Percentiles rank a stretch among this genome's conserved stretches.
Evolutionary conservation across 2,888 invertebrate species (phyloP).

Genomic region (Diaphora mendica): DNA sequence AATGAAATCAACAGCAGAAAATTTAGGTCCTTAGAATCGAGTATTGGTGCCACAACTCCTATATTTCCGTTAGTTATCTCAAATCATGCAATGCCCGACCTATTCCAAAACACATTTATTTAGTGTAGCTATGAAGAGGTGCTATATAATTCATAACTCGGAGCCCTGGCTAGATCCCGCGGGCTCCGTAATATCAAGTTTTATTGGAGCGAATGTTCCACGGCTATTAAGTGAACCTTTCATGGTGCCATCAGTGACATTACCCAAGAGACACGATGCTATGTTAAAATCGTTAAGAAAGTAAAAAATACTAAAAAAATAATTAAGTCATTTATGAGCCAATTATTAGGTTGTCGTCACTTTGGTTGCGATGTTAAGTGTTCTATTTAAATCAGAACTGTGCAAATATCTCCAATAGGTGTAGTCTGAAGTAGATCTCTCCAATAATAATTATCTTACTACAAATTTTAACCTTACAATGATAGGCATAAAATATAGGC

Average conservation of each 20-base stretch:
- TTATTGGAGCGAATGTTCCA: neutral
- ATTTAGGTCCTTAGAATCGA: too few relatives aligned
- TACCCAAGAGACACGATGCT: neutral
- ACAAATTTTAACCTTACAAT: neutral
- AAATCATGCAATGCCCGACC: neutral
- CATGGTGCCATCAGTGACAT: neutral
- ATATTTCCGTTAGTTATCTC: neutral
- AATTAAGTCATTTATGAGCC: neutral
- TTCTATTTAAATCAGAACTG: too few relatives aligned
- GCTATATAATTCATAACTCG: slow-evolving; percentile 1
- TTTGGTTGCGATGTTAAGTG: neutral
- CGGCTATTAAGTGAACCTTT: neutral
- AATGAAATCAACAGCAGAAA: too few relatives aligned
- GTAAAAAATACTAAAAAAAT: neutral
- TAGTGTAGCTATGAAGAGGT: neutral
- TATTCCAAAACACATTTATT: neutral
- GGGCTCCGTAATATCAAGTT: neutral
- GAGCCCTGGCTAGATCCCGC: neutral
- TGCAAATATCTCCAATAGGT: too few relatives aligned
- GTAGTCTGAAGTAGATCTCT: too few relatives aligned
- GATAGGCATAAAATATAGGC: too few relatives aligned
- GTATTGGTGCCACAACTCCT: too few relatives aligned
- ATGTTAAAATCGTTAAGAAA: neutral
- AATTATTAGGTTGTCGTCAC: neutral
- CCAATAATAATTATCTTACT: neutral